Conservation (phyloP, 2,797 vertebrate species). For the Adelosebastes latens region DNA sequence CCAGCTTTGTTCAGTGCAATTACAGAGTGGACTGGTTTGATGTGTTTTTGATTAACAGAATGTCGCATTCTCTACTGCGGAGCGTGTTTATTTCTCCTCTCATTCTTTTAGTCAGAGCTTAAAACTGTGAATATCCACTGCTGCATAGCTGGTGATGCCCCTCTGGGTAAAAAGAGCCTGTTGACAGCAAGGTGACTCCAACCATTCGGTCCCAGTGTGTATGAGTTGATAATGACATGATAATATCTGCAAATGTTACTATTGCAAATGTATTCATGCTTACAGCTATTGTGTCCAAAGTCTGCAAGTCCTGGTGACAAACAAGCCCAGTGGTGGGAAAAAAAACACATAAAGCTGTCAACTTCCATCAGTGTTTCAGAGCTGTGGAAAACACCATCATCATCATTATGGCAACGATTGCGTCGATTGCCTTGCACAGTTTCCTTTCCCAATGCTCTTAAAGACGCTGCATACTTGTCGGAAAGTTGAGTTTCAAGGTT, state of each 20-base stretch:
- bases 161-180: background rate
- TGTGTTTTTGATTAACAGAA: background rate
- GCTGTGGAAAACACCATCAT: background rate
- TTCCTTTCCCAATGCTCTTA: background rate
- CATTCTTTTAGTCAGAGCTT: background rate
- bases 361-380: background rate
- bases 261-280: conserved; percentile 33
- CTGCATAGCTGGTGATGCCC: background rate
- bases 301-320: conserved; percentile 14
- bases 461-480: background rate
- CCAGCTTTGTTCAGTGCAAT: background rate
- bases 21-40: background rate
- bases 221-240: background rate
- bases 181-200: conserved; percentile 30
- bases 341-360: background rate
- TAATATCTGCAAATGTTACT: background rate
- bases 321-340: background rate
- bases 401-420: background rate
- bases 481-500: background rate
- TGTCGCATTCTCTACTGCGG: background rate
- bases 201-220: background rate
- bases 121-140: background rate
- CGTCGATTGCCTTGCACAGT: background rate
- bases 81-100: background rate
- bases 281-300: background rate